Evolutionary conservation across 2,797 vertebrate genomes (phyloP).

Genomic region (Chaetophractus vellerosus): DNA sequence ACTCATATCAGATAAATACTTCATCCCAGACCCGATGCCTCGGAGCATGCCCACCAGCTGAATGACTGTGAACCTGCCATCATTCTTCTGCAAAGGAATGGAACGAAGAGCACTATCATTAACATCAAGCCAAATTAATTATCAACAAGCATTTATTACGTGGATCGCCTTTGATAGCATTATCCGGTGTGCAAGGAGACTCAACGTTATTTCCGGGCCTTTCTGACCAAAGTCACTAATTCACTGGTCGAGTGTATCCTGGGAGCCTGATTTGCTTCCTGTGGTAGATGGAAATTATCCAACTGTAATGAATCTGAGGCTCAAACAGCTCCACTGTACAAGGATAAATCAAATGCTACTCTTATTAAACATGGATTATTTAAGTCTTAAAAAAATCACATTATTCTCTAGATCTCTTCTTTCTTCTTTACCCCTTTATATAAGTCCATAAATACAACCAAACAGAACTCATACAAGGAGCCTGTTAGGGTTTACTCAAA

Average conservation of each 20-base stretch:
- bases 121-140: slow-evolving; percentile 79
- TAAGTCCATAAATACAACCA: background rate
- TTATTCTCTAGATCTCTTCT: slow-evolving; percentile 59
- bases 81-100: slow-evolving; percentile 94
- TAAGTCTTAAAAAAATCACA: slow-evolving; percentile 81
- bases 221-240: slow-evolving; percentile 83
- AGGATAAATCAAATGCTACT: slow-evolving; percentile 80
- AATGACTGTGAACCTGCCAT: slow-evolving; percentile 98
- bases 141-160: slow-evolving; percentile 71
- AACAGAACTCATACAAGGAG: slow-evolving; percentile 15
- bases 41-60: slow-evolving; percentile 98
- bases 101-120: slow-evolving; percentile 36
- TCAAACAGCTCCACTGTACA: slow-evolving; percentile 65
- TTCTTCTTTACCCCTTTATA: slow-evolving; percentile 18
- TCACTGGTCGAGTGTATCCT: slow-evolving; percentile 75
- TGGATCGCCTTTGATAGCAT: slow-evolving; percentile 60
- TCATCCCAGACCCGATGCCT: slow-evolving; percentile 98
- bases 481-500: background rate
- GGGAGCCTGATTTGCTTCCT: slow-evolving; percentile 79
- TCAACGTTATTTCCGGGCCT: slow-evolving; percentile 74
- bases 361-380: slow-evolving; percentile 83
- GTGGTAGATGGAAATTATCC: slow-evolving; percentile 84
- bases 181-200: slow-evolving; percentile 76
- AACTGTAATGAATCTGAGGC: slow-evolving; percentile 84
- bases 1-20: slow-evolving; percentile 99